Evolutionary conservation across 2,888 invertebrate genomes (phyloP).

Genomic region (Petrolisthes manimaculis): DNA sequence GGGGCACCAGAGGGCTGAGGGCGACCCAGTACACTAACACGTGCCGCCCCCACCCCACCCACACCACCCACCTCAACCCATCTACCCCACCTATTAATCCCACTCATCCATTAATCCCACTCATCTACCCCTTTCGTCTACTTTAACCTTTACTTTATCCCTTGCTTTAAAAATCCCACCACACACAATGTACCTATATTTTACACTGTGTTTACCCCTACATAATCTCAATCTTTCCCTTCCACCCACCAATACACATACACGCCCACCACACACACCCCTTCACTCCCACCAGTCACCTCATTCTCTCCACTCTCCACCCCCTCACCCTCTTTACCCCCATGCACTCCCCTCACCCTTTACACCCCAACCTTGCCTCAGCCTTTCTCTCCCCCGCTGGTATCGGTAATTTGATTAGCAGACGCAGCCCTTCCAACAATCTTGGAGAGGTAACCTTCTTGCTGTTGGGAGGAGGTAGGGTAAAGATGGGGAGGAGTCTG

Average conservation of each 20-base stretch:
- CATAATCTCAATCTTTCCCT: no score
- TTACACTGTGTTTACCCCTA: no score
- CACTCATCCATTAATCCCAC: neutral
- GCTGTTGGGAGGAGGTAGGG: neutral
- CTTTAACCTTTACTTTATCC: no score
- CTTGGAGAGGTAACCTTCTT: neutral
- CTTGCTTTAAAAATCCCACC: no score
- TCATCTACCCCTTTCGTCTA: no score
- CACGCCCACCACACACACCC: no score
- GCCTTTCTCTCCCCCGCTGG: constrained; percentile 35
- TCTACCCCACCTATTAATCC: neutral
- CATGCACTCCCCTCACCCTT: neutral
- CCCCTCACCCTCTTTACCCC: no score
- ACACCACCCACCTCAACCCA: neutral
- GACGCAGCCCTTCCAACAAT: constrained; percentile 45
- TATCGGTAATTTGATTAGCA: constrained; percentile 52
- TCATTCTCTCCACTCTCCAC: no score
- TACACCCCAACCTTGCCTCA: constrained; percentile 13
- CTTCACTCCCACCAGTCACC: no score
- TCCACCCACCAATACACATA: no score
- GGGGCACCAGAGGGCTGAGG: constrained; percentile 9
- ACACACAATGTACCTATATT: no score
- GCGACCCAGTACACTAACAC: constrained; percentile 23
- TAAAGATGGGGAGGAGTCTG: neutral
- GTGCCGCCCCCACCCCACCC: constrained; percentile 10